Evolutionary conservation across 53 echinoderm and acorn worm genomes (phyloP).

Genomic region (Astropecten irregularis): DNA sequence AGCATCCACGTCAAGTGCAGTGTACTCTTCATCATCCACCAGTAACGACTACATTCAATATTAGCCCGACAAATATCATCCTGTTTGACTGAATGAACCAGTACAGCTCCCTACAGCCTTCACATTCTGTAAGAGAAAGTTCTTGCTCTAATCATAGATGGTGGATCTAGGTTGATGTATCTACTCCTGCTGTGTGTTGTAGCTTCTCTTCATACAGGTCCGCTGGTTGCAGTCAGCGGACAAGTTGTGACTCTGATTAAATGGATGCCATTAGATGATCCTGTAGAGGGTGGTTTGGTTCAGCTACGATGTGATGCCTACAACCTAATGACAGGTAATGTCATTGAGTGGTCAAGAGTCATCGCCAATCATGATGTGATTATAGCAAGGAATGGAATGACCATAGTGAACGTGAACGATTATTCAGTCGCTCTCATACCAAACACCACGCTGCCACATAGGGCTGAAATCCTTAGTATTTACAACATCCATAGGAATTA

Average conservation of each 20-base stretch:
- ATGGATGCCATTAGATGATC: not conserved
- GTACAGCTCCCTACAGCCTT: too few species aligned
- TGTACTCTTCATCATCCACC: too few species aligned
- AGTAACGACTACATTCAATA: too few species aligned
- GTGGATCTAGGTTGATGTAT: too few species aligned
- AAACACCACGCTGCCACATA: not conserved
- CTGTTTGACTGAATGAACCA: too few species aligned
- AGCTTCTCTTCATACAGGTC: too few species aligned
- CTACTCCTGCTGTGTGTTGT: too few species aligned
- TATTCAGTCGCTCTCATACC: not conserved
- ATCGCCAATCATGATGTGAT: not conserved
- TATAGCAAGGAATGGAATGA: not conserved
- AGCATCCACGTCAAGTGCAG: too few species aligned
- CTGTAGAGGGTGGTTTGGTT: not conserved
- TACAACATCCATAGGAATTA: slow-evolving; percentile 1
- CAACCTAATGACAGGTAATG: not conserved
- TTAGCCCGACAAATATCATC: too few species aligned
- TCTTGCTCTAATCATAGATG: too few species aligned
- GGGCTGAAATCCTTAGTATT: not conserved
- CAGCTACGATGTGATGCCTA: not conserved
- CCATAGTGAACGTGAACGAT: not conserved
- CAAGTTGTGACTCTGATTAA: not conserved
- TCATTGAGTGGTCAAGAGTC: not conserved
- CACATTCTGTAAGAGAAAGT: too few species aligned
- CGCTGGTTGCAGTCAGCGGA: not conserved